A percentile compares a stretch with the other conserved stretches of the same genome.
Evolutionary conservation across 2,888 invertebrate genomes (phyloP).

Genomic region (Luffia ferchaultella): DNA sequence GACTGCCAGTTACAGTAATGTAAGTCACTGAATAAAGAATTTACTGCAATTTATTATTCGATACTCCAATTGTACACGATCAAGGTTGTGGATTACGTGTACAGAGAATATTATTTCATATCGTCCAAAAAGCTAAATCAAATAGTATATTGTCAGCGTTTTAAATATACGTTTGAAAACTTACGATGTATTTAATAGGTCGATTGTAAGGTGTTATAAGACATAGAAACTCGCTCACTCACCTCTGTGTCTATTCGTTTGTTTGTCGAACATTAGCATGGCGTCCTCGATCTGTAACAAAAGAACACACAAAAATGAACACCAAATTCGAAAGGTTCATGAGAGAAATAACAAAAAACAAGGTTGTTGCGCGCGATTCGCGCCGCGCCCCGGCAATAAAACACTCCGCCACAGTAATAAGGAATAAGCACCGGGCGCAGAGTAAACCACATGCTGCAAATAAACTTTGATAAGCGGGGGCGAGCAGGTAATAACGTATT

Average conservation of each 20-base stretch:
- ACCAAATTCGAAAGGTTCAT: constrained; percentile 41
- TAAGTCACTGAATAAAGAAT: constrained; percentile 23
- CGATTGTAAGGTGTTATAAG: too few species aligned
- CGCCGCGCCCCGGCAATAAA: constrained; percentile 61
- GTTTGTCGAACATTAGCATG: constrained; percentile 99
- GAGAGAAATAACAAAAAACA: constrained; percentile 50
- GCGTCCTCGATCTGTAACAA: constrained; percentile 97
- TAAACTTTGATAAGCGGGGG: constrained; percentile 67
- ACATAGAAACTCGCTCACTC: constrained; percentile 40
- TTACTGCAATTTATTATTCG: constrained; percentile 17
- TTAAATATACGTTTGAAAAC: constrained; percentile 16
- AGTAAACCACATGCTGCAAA: constrained; percentile 66
- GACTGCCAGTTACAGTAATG: constrained; percentile 27
- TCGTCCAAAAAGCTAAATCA: too few species aligned
- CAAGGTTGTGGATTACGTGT: too few species aligned
- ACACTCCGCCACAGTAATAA: constrained; percentile 64
- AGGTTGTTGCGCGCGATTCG: constrained; percentile 55
- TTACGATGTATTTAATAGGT: constrained; percentile 18
- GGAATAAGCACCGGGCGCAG: constrained; percentile 65
- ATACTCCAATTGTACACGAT: not conserved
- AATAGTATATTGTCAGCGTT: too few species aligned
- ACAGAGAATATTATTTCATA: too few species aligned
- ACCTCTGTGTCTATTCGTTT: constrained; percentile 99
- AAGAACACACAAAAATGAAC: constrained; percentile 47
- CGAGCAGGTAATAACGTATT: constrained; percentile 67